Percentiles rank a stretch among this genome's conserved stretches.
phyloP scores from a whole-genome alignment of 2,888 invertebrate genomes.

The Mallateleia sp. region DNA sequence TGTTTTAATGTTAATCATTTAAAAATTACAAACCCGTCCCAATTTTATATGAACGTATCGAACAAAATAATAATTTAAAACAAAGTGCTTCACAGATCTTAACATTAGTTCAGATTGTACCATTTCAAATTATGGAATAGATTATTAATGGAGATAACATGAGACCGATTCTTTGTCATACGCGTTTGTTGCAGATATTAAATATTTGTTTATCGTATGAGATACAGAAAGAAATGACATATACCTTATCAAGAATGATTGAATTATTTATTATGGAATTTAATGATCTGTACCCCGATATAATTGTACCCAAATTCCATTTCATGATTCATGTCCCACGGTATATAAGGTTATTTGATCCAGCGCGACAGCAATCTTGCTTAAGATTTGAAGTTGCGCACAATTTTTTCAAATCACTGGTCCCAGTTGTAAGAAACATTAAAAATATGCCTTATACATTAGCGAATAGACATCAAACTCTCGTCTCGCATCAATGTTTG shows the following conservation, averaged over 20 bases:
- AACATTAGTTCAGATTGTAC: neutral
- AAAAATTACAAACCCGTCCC: conserved; percentile 48
- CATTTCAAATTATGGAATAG: neutral
- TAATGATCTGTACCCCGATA: conserved; percentile 43
- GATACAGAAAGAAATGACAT: neutral
- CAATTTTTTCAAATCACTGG: neutral
- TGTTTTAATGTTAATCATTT: conserved; percentile 41
- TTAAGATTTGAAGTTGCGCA: conserved; percentile 8
- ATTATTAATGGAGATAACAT: neutral
- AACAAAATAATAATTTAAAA: conserved; percentile 5
- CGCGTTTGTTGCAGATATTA: conserved; percentile 4
- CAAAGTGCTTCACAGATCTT: conserved; percentile 46
- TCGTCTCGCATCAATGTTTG: conserved; percentile 38
- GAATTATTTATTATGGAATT: conserved; percentile 5
- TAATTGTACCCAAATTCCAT: too few relatives aligned
- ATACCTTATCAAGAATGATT: conserved; percentile 11
- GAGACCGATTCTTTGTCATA: neutral
- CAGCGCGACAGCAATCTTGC: neutral
- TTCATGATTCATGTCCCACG: too few relatives aligned
- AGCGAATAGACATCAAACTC: conserved; percentile 49
- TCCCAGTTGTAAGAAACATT: too few relatives aligned
- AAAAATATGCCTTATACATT: too few relatives aligned
- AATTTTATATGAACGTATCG: conserved; percentile 26
- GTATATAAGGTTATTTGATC: conserved; percentile 11
- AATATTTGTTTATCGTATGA: neutral